These are phyloP conservation scores for Phocoena sinus DNA, from an alignment of 2,113 vertebrate species.

Conservation along the genomic window DNA sequence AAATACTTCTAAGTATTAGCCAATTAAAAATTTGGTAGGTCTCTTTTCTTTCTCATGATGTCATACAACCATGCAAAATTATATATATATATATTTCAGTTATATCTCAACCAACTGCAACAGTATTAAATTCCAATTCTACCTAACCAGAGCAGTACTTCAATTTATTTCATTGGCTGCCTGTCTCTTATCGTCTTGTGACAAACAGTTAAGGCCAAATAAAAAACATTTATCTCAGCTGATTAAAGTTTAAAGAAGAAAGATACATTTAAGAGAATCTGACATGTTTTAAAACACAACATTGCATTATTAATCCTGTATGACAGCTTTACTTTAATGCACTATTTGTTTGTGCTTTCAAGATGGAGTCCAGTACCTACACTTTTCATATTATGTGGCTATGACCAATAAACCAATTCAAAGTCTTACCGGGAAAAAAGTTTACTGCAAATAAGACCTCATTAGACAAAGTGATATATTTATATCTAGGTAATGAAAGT, in stretches of 20 bases:
- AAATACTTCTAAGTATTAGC: neutral
- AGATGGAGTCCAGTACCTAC: neutral
- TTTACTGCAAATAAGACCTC: constrained; percentile 17
- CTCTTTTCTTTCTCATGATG: constrained; percentile 11
- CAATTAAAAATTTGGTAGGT: neutral
- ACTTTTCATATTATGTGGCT: constrained; percentile 2
- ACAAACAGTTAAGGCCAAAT: constrained; percentile 68
- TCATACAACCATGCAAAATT: neutral
- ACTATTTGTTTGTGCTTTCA: constrained; percentile 35
- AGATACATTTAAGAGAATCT: constrained; percentile 60
- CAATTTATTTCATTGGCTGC: constrained; percentile 62
- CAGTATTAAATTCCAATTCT: constrained; percentile 10
- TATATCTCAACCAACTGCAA: neutral
- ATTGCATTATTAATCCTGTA: constrained; percentile 47
- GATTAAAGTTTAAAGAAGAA: constrained; percentile 73
- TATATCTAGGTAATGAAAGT: neutral
- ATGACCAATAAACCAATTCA: neutral
- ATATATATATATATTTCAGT: constrained; percentile 26
- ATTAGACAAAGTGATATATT: neutral
- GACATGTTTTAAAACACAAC: constrained; percentile 70
- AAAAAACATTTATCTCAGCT: constrained; percentile 68
- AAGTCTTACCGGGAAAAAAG: neutral
- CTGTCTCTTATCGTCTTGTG: constrained; percentile 59
- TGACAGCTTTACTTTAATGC: constrained; percentile 30
- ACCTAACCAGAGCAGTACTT: constrained; percentile 37